Evolutionary conservation across 2,888 invertebrate genomes (phyloP).

Genomic region (Tiliacea aurago): DNA sequence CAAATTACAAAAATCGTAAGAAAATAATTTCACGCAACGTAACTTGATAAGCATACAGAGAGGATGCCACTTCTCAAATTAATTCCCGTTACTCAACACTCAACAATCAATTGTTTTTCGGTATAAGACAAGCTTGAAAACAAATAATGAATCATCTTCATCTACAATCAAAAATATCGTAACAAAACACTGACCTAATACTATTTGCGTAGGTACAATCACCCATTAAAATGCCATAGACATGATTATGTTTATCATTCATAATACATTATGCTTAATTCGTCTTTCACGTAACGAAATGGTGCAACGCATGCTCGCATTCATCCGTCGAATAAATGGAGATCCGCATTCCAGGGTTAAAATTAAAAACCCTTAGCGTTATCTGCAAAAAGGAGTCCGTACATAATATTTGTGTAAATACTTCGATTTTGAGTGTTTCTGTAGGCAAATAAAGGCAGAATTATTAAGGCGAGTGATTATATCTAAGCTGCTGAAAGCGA

Average conservation of each 20-base stretch:
- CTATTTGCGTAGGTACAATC: conserved; percentile 37
- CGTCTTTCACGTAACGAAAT: conserved; percentile 39
- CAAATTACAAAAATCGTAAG: too few relatives aligned
- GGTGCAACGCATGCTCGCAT: conserved; percentile 51
- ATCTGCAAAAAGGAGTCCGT: conserved; percentile 15
- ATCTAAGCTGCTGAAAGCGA: background rate
- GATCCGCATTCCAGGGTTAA: conserved; percentile 75
- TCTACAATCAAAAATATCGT: conserved; percentile 18
- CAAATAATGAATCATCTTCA: conserved; percentile 34
- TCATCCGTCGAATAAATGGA: conserved; percentile 55
- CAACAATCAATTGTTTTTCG: conserved; percentile 21
- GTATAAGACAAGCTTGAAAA: conserved; percentile 6
- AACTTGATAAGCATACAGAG: background rate
- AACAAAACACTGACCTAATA: conserved; percentile 11
- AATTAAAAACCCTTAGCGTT: conserved; percentile 45
- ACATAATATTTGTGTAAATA: background rate
- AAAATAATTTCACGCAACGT: too few relatives aligned
- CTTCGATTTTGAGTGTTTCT: background rate
- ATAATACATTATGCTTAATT: conserved; percentile 49
- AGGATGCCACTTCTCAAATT: background rate
- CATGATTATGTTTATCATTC: conserved; percentile 26
- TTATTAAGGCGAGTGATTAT: background rate
- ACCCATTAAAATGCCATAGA: conserved; percentile 38
- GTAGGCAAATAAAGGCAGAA: background rate
- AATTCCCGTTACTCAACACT: conserved; percentile 19